Percentiles rank a stretch among this genome's conserved stretches.
Evolutionary conservation across 2,888 invertebrate species (phyloP).

Genomic region (Cantharis nigra): DNA sequence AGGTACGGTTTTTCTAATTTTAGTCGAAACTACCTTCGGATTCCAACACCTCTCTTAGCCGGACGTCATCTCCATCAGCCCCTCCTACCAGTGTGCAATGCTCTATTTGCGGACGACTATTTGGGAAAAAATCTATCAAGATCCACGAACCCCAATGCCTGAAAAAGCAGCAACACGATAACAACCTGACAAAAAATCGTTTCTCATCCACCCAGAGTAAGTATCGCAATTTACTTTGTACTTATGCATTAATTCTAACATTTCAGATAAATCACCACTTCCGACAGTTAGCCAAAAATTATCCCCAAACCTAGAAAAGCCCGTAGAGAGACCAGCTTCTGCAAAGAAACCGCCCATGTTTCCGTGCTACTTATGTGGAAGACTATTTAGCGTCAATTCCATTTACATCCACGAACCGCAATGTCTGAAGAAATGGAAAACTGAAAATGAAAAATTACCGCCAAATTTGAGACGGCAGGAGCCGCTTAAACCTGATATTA

Average conservation of each 20-base stretch:
- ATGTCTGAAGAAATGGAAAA: conserved; percentile 67
- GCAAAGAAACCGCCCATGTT: conserved; percentile 48
- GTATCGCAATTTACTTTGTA: background rate
- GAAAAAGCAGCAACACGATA: conserved; percentile 65
- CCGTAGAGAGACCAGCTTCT: conserved; percentile 7
- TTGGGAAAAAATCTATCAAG: conserved; percentile 65
- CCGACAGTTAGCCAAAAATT: background rate
- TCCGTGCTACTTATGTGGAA: conserved; percentile 68
- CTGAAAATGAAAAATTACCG: conserved; percentile 65
- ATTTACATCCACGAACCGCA: conserved; percentile 69
- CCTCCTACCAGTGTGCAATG: conserved; percentile 57
- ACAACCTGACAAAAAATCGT: conserved; percentile 41
- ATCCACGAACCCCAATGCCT: conserved; percentile 73
- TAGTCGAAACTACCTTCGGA: conserved; percentile 49
- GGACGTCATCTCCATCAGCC: conserved; percentile 12
- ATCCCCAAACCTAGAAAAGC: background rate
- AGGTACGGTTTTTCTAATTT: conserved; percentile 18
- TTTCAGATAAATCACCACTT: background rate
- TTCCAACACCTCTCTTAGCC: conserved; percentile 50
- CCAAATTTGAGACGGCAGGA: conserved; percentile 58
- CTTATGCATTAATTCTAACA: background rate
- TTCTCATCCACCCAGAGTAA: background rate
- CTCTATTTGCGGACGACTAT: conserved; percentile 68
- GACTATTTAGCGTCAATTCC: conserved; percentile 66
- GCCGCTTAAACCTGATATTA: conserved; percentile 63